Conservation (phyloP, 2,888 invertebrate genomes). For the Sphecodes monilicornis region DNA sequence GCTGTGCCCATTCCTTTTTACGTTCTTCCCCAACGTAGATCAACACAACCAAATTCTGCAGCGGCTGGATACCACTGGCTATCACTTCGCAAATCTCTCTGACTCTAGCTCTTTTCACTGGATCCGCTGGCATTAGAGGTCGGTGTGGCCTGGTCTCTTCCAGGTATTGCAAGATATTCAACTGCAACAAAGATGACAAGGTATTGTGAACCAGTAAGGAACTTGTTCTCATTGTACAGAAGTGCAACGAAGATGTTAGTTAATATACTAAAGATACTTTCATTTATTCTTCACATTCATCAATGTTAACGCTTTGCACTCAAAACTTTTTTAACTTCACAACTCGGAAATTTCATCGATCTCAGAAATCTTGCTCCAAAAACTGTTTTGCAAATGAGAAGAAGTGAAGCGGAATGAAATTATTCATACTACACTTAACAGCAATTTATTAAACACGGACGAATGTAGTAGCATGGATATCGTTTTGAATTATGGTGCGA, state of each 20-base stretch:
- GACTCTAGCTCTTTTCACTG: constrained; percentile 95
- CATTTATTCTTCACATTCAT: not conserved
- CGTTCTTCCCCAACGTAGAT: constrained; percentile 95
- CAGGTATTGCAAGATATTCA: constrained; percentile 97
- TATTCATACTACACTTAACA: no score
- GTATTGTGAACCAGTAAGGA: not conserved
- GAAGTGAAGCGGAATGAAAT: no score
- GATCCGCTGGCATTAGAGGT: constrained; percentile 94
- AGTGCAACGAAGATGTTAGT: not conserved
- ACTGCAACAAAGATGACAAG: constrained; percentile 81
- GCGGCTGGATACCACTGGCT: constrained; percentile 97
- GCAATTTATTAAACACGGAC: no score
- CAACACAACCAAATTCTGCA: constrained; percentile 96
- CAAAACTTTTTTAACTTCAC: no score
- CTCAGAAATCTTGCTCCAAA: no score
- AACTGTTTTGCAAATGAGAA: no score
- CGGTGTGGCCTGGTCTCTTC: constrained; percentile 96
- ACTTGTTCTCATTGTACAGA: not conserved
- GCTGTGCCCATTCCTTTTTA: constrained; percentile 96
- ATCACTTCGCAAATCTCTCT: constrained; percentile 97
- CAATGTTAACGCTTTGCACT: not conserved
- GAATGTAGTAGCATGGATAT: no score
- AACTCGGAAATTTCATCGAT: no score
- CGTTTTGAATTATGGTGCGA: no score
- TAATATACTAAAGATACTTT: not conserved